Evolutionary conservation across 2,113 vertebrate genomes (phyloP), one percentile per base, ranked within the genome.

Genomic region (Labrus mixtus): DNA sequence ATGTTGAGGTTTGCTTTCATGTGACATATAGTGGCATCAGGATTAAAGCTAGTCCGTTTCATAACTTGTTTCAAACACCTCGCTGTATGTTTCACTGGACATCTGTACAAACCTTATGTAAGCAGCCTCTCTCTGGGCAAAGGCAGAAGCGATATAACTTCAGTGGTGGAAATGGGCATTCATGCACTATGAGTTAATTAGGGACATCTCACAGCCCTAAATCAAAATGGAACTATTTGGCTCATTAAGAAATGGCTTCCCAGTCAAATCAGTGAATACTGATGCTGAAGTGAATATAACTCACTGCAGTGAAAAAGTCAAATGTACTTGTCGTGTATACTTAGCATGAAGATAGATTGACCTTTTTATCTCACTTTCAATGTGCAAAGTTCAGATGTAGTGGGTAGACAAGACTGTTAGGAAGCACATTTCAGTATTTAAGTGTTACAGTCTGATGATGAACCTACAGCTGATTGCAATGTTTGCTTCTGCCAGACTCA

Each of bases 121-220:
- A 65, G 57, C 58, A 12, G 11, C 2, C 9, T 68, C 51, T 69
- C 66, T 68, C 22, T 22, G 15, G 43, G 56, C 57, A 59, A 43
- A 23, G 33, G 25, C 29, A 12, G 56, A 51, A 50, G 73, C 46
- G 48, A 12, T 29, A 70, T 19, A 36, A 55, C 70, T 69, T 46
- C 37, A 62, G 46, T 68, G 39, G 46, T 57, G 73, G 68, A 58
- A 61, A 22, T 50, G 74, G 33, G 58, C 36, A 41, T 41, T 69
- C 61, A 69, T 56, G 72, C 68, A 53, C 68, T 53, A 33, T 25
- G n/a, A 77, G 64, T 51, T 84, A 83, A 78, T 82, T 62, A 73
- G 80, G 29, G 76, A 70, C 59, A 75, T 70, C 17, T 63, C 22
- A 2, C 29, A 2, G 33, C 63, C 63, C 29, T 57, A 60, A 73